phyloP scores from a whole-genome alignment of 2,113 vertebrate genomes.

The Tinamus guttatus region DNA sequence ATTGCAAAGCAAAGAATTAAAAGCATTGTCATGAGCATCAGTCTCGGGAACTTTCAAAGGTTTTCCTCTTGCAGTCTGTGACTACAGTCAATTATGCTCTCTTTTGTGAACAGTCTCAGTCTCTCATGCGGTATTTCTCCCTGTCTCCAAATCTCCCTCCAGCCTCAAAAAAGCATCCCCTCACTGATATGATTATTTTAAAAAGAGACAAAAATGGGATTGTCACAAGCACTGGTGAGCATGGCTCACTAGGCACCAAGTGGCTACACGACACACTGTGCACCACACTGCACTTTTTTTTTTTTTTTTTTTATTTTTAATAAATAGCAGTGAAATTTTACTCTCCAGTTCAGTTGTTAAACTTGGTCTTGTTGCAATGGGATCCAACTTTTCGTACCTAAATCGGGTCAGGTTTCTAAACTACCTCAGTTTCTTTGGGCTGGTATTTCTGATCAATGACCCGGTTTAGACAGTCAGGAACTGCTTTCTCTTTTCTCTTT shows the following conservation, averaged over 20 bases:
- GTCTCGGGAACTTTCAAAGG: background rate
- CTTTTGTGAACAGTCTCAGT: background rate
- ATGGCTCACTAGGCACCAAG: background rate
- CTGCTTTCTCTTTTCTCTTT: background rate
- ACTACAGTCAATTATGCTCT: background rate
- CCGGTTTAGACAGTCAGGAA: background rate
- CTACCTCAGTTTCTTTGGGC: background rate
- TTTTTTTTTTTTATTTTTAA: background rate
- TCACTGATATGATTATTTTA: background rate
- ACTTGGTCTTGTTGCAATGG: background rate
- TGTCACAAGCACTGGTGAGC: rapidly evolving
- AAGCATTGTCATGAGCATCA: background rate
- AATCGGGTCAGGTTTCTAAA: slow-evolving; percentile 7
- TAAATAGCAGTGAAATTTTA: slow-evolving; percentile 2
- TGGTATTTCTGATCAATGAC: background rate
- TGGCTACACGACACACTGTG: rapidly evolving
- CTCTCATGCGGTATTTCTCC: background rate
- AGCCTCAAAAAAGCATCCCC: background rate
- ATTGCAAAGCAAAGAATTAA: background rate
- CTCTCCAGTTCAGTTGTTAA: background rate
- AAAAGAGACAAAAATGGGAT: background rate
- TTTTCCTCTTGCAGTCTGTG: background rate
- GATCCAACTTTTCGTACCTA: background rate
- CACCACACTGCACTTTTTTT: background rate
- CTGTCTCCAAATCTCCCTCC: background rate